A percentile compares a stretch with the other conserved stretches of the same genome.
Conservation (phyloP, 2,797 vertebrate genomes). For the Neopelma chrysocephalum region DNA sequence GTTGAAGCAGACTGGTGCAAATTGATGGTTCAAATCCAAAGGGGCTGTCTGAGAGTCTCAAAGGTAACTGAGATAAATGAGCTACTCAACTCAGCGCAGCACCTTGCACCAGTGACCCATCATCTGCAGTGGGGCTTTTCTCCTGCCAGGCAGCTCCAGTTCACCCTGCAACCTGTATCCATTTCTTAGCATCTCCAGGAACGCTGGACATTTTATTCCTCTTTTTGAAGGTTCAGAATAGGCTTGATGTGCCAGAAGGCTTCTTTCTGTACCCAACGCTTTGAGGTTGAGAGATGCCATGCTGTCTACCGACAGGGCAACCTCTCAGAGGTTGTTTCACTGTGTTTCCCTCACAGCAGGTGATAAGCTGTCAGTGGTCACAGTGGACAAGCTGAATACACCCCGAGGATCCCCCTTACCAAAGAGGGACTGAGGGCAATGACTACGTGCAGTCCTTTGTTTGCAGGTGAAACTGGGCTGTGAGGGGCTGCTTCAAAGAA, state of each 20-base stretch:
- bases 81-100: not conserved
- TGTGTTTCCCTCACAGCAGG: not conserved
- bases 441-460: not conserved
- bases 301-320: not conserved
- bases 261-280: not conserved
- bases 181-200: not conserved
- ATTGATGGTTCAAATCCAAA: not conserved
- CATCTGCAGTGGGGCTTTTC: not conserved
- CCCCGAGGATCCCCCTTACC: not conserved
- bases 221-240: not conserved
- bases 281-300: not conserved
- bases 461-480: not conserved
- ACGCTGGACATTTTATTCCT: not conserved
- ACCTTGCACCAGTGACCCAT: not conserved
- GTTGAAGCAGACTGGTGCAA: not conserved
- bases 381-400: not conserved
- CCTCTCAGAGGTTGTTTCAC: not conserved
- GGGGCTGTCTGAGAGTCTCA: not conserved
- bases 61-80: not conserved
- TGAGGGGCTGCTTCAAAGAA: not conserved
- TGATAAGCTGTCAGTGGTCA: not conserved
- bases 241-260: not conserved
- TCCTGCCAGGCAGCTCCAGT: not conserved
- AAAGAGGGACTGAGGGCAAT: not conserved
- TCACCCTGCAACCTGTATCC: not conserved